Base-by-base conservation (phyloP, 2,888 invertebrate genomes). In the Protonemura montana region DNA sequence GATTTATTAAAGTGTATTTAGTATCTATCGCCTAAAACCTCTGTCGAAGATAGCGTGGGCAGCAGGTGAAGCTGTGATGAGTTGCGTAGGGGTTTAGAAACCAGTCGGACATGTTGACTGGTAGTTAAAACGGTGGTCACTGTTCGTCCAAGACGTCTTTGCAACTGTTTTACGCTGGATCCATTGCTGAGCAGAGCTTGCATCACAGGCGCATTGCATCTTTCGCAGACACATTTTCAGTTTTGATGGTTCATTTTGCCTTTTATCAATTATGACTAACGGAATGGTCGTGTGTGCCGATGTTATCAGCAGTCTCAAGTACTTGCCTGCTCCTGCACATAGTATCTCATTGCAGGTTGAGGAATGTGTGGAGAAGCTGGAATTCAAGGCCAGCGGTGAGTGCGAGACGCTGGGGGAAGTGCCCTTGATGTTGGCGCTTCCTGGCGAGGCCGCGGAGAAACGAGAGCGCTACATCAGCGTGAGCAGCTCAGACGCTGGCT, bases 381-480 rank as follows among this genome's bases (percentile, higher is more conserved):
- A 42, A 42, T 42, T 42, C 27, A 41, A 86, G 82, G 28, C 28
- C 82, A 82, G 30, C 7, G 30, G 10, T 7, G 59, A 59, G 59
- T 7, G 25, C 82, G 82, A 82, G 30, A 29, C n/a, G 5, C 2
- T 82, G 28, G 82, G 30, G 28, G 82, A 30, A 21, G 59, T 21
- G 21, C 59, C 59, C 35, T 10, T 35, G 35, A n/a, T 85, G 27
- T 59, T 42, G 7, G 82, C 42, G 77, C 21, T 30, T 13, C 35
- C 76, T 26, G 78, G 28, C 0, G 77, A 35, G 10, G 35, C 13
- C 26, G 77, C 0, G 30, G 26, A 26, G 42, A 30, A 29, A n/a
- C 86, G 86, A 13, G 83, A 85, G 28, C 88, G 90, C 27, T 89
- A 89, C 87, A 90, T 90, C 86, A 90, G 90, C 87, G 87, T 89